Evolutionary conservation across 2,888 invertebrate genomes (phyloP), one percentile per base, ranked within the genome.

Genomic region (Coleophora flavipennella): DNA sequence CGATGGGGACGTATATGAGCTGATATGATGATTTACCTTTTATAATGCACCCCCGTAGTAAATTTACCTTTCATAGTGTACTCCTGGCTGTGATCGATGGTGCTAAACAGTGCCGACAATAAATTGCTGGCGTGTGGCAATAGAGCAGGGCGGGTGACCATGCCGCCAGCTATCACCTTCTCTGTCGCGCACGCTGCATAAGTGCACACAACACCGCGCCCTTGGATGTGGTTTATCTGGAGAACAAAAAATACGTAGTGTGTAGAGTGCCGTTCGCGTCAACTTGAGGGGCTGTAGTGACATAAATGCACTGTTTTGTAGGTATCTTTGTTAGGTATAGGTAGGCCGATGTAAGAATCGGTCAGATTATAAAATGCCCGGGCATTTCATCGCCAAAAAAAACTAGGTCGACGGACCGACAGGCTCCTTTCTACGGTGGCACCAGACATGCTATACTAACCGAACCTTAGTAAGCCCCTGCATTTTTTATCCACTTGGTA

Each of bases 121-220:
- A 97, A 75, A 38, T 89, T 83, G 25, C 86, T 86, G 2, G 92
- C 89, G 46, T 92, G 76, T 0, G 93, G 91, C 28, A 86, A 80
- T 28, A 97, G 70, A 42, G 89, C 87, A 36, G 89, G 86, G 13
- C 86, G 86, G 2, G 85, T 76, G 1, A 88, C 59, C 65, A 88
- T 88, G 43, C 89, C 90, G 70, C 97, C 89, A 10, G 91, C 89
- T 0, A 98, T 72, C 44, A 98, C 87, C 68, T 94, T 95, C 67
- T 99, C 99, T 29, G 97, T 85, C 1, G 94, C 90, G 67, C 94
- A 94, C 6, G 98, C 97, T 0, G 96, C 95, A 80, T 99, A 99
- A 29, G 96, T 96, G 61, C 96, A 95, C 8, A 98, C 95, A 7
- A 99, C 98, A 34, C 91, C 90, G 66, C 92, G 92, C 14, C 90